phyloP scores from a whole-genome alignment of 2,888 invertebrate species.

The Ectropis crepuscularia region DNA sequence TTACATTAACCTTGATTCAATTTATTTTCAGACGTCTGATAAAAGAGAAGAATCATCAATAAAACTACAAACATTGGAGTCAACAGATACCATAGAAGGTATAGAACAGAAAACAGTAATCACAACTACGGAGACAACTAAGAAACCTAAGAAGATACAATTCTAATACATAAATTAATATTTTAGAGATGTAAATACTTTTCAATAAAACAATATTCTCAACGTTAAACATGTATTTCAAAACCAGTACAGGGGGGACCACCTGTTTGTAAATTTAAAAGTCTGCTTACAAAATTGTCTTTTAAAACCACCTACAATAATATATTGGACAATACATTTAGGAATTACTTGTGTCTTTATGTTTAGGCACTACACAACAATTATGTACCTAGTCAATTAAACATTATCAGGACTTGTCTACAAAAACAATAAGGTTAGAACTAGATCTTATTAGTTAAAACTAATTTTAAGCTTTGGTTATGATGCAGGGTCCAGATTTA shows the following conservation, averaged over 20 bases:
- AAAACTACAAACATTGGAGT: constrained; percentile 73
- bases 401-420: no score
- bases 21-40: constrained; percentile 63
- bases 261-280: not conserved
- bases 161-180: constrained; percentile 55
- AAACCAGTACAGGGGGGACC: not conserved
- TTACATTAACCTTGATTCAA: no score
- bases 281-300: constrained; percentile 38
- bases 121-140: constrained; percentile 46
- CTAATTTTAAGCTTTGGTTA: no score
- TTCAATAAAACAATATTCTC: constrained; percentile 19
- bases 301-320: constrained; percentile 19
- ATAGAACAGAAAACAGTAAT: constrained; percentile 57
- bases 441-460: no score
- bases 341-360: no score
- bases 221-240: constrained; percentile 19
- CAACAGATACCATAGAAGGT: constrained; percentile 71
- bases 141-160: constrained; percentile 77
- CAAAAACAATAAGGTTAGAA: no score
- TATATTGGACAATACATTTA: no score
- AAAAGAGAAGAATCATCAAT: constrained; percentile 74
- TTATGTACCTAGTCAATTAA: no score
- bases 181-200: constrained; percentile 10
- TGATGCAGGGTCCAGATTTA: no score
- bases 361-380: no score